These are phyloP conservation scores for Serranus cabrilla DNA, from an alignment of 2,797 vertebrate species.

Conservation along the genomic window DNA sequence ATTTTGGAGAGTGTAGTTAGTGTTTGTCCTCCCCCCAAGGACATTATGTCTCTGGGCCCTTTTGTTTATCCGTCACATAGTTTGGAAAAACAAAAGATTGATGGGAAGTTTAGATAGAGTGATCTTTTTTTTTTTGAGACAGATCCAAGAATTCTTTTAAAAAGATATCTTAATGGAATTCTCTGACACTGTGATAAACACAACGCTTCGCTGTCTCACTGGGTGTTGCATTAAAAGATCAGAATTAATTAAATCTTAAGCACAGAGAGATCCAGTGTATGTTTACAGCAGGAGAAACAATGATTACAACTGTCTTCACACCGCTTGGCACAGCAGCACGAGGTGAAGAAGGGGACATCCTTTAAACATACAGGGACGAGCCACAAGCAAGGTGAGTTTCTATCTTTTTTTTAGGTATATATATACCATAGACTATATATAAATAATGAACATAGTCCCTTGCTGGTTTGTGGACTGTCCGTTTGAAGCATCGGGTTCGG, in stretches of 20 bases:
- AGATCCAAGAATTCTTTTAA: background rate
- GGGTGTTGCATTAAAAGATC: background rate
- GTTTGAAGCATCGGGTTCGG: no score
- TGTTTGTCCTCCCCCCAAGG: background rate
- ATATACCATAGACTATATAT: no score
- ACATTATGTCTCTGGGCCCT: background rate
- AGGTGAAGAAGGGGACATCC: background rate
- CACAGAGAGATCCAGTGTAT: background rate
- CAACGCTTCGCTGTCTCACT: background rate
- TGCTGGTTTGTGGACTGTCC: no score
- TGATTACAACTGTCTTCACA: background rate
- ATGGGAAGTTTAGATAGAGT: background rate
- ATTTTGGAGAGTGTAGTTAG: background rate
- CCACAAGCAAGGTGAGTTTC: background rate
- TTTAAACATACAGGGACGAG: background rate
- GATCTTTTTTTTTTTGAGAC: background rate
- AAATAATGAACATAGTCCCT: no score
- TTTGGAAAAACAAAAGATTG: background rate
- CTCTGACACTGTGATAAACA: background rate
- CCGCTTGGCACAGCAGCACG: background rate
- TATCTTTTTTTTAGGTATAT: no score
- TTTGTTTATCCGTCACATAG: background rate
- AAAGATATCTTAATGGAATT: background rate
- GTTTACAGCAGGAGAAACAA: background rate
- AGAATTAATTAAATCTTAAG: conserved; percentile 10